Percentiles rank a stretch among this genome's conserved stretches.
Conservation (phyloP, 1,140 invertebrate genomes). For the Magallana gigas region DNA sequence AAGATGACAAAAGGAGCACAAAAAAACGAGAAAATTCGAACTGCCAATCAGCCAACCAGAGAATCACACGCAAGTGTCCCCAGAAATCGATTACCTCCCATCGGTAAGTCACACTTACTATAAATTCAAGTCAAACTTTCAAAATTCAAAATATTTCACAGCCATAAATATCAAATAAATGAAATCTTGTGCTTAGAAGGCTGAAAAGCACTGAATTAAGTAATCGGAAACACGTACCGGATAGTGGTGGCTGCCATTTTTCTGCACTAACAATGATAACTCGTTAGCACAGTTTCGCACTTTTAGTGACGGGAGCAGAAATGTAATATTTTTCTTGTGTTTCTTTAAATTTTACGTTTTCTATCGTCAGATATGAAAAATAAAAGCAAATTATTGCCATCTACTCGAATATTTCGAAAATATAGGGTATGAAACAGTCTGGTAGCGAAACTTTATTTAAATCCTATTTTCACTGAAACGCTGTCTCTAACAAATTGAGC, state of each 20-base stretch:
- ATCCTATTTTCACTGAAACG: background rate
- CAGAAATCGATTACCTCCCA: background rate
- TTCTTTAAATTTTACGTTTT: too few relatives aligned
- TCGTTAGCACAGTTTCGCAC: background rate
- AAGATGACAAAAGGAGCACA: background rate
- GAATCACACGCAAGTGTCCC: conserved; percentile 19
- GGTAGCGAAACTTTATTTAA: conserved; percentile 29
- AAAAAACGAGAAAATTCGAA: background rate
- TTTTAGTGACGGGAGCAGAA: background rate
- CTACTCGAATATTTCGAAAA: background rate
- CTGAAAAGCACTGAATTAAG: too few relatives aligned
- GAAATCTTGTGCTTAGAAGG: too few relatives aligned
- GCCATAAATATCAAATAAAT: too few relatives aligned
- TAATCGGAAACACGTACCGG: conserved; percentile 26
- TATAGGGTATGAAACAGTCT: background rate
- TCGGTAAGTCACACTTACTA: background rate
- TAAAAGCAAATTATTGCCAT: too few relatives aligned
- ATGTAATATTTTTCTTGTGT: too few relatives aligned
- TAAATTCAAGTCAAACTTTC: background rate
- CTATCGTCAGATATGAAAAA: too few relatives aligned
- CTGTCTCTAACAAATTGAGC: background rate
- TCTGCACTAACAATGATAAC: background rate
- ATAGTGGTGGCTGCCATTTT: conserved; percentile 34
- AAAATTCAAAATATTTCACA: too few relatives aligned
- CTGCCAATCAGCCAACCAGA: conserved; percentile 37